phyloP scores from a whole-genome alignment of 2,888 invertebrate genomes.

The Diogma glabrata region DNA sequence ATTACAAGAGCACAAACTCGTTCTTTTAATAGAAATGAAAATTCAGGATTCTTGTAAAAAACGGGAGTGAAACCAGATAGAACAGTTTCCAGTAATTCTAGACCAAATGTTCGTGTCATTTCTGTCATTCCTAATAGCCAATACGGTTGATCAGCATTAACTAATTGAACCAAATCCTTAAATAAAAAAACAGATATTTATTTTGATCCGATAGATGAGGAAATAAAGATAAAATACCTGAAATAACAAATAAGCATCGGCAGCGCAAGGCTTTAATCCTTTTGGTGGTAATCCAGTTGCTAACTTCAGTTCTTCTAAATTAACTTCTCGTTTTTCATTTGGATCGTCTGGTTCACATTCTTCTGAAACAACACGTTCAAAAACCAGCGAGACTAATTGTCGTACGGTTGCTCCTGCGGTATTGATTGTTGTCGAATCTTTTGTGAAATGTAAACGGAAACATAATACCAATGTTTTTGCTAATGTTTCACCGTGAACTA shows the following conservation, averaged over 20 bases:
- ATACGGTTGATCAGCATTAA: conserved; percentile 91
- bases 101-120: conserved; percentile 93
- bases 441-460: conserved; percentile 90
- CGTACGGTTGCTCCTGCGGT: conserved; percentile 96
- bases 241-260: conserved; percentile 90
- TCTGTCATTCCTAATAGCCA: conserved; percentile 95
- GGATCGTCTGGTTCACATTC: conserved; percentile 24
- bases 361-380: conserved; percentile 72
- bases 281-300: conserved; percentile 67
- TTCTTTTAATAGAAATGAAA: conserved; percentile 88
- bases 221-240: too few relatives aligned
- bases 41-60: conserved; percentile 87
- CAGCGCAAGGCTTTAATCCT: conserved; percentile 76
- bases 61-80: conserved; percentile 75
- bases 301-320: conserved; percentile 66
- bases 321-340: conserved; percentile 39
- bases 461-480: conserved; percentile 89
- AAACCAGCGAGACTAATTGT: conserved; percentile 85
- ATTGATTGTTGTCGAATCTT: conserved; percentile 90
- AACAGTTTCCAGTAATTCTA: conserved; percentile 89
- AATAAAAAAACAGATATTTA: conserved; percentile 23
- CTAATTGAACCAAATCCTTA: conserved; percentile 88
- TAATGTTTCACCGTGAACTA: conserved; percentile 88
- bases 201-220: not conserved
- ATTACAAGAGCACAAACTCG: conserved; percentile 97